phyloP scores from a whole-genome alignment of 2,797 vertebrate species.

The Sebastes umbrosus region DNA sequence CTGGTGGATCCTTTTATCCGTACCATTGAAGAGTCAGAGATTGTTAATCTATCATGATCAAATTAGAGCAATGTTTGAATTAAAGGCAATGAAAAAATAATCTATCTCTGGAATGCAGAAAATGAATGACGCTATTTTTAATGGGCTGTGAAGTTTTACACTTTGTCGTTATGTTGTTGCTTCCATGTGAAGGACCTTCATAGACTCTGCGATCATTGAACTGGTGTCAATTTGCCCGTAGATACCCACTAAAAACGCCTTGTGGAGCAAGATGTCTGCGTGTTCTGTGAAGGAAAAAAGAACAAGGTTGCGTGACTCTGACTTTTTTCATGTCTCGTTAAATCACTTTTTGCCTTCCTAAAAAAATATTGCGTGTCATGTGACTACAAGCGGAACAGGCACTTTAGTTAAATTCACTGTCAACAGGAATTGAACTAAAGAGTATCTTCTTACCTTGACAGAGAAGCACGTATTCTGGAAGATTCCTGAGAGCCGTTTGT shows the following conservation, averaged over 20 bases:
- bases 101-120: constrained; percentile 19
- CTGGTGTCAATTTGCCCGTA: constrained; percentile 97
- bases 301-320: not conserved
- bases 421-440: not conserved
- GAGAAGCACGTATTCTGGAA: constrained; percentile 96
- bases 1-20: constrained; percentile 35
- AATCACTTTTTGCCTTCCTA: not conserved
- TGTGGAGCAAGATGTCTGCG: constrained; percentile 92
- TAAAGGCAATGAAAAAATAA: not conserved
- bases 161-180: constrained; percentile 85
- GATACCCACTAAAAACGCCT: constrained; percentile 96
- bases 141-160: not conserved
- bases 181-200: constrained; percentile 98
- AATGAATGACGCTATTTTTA: not conserved
- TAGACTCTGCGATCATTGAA: constrained; percentile 94
- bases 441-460: constrained; percentile 88
- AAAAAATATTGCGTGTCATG: not conserved
- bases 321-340: not conserved
- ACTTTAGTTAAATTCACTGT: not conserved
- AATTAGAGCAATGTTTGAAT: constrained; percentile 26
- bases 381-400: not conserved
- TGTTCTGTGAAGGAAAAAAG: constrained; percentile 84
- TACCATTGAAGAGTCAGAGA: constrained; percentile 5
- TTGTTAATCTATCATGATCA: constrained; percentile 30
- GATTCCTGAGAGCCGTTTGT: constrained; percentile 94